These are phyloP conservation scores for Ariolimax columbianus DNA, from an alignment of 2,888 invertebrate genomes.

Conservation along the genomic window DNA sequence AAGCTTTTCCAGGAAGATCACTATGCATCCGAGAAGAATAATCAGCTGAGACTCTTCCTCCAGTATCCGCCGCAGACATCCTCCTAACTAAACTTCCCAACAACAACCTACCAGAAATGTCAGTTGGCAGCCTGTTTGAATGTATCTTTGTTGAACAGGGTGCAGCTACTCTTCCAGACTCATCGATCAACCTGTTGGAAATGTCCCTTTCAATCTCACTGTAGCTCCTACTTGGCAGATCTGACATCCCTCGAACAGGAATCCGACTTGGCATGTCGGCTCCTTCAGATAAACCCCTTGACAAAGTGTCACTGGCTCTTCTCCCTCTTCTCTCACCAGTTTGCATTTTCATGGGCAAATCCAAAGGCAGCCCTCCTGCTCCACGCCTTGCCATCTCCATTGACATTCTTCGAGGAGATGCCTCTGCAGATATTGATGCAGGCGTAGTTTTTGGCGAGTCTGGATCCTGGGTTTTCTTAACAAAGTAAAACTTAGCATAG, in stretches of 20 bases:
- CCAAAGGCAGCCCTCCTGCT: constrained; percentile 29
- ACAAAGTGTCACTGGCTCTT: constrained; percentile 31
- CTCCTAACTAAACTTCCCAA: constrained; percentile 12
- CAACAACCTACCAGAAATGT: constrained; percentile 30
- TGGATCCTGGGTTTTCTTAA: constrained; percentile 49
- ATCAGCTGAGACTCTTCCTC: constrained; percentile 23
- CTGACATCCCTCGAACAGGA: constrained; percentile 16
- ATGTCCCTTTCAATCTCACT: constrained; percentile 33
- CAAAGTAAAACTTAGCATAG: constrained; percentile 50
- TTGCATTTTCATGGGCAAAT: constrained; percentile 28
- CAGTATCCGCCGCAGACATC: constrained; percentile 17
- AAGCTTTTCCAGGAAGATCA: constrained; percentile 29
- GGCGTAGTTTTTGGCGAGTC: constrained; percentile 48
- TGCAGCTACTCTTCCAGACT: constrained; percentile 4
- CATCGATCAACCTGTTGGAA: constrained; percentile 38
- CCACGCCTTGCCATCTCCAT: constrained; percentile 49
- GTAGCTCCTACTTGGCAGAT: constrained; percentile 18
- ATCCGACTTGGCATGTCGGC: constrained; percentile 15
- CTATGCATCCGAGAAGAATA: constrained; percentile 15
- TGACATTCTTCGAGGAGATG: constrained; percentile 49
- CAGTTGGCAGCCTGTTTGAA: constrained; percentile 38
- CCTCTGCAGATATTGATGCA: constrained; percentile 47
- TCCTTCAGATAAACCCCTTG: constrained; percentile 16
- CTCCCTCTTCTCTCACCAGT: constrained; percentile 28
- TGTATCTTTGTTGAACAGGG: constrained; percentile 23